These are phyloP conservation scores for Schizaphis graminum DNA, from an alignment of 2,888 invertebrate species.

Conservation along the genomic window DNA sequence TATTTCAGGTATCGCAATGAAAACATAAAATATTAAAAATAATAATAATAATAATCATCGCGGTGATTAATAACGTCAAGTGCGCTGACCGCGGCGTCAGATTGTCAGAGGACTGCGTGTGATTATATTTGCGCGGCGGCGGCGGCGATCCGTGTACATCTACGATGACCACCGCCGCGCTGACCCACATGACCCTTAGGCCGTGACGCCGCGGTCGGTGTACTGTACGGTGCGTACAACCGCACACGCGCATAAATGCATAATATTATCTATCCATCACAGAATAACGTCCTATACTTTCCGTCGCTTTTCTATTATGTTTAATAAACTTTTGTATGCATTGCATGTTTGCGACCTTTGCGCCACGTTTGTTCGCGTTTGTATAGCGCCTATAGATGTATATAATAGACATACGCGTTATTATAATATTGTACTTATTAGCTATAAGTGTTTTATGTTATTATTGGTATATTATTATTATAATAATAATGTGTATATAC, in stretches of 20 bases:
- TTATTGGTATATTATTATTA: background rate
- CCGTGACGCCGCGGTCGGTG: background rate
- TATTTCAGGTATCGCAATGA: background rate
- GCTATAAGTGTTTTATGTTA: too few relatives aligned
- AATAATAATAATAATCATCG: background rate
- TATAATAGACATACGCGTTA: background rate
- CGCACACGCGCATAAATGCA: background rate
- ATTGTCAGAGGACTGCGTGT: background rate
- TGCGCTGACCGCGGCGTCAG: background rate
- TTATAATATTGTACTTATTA: background rate
- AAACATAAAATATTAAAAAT: background rate
- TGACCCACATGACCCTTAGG: background rate
- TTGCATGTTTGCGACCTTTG: background rate
- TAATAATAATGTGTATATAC: background rate
- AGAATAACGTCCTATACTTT: background rate
- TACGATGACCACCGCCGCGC: background rate
- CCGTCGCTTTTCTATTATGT: background rate
- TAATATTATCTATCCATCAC: background rate
- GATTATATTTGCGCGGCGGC: background rate
- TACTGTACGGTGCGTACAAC: background rate
- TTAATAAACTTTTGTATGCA: background rate
- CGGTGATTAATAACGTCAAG: background rate
- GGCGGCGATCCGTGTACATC: background rate
- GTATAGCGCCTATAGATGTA: background rate
- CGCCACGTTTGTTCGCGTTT: background rate